Conservation (phyloP, 1,140 invertebrate species). For the Ephestia elutella region DNA sequence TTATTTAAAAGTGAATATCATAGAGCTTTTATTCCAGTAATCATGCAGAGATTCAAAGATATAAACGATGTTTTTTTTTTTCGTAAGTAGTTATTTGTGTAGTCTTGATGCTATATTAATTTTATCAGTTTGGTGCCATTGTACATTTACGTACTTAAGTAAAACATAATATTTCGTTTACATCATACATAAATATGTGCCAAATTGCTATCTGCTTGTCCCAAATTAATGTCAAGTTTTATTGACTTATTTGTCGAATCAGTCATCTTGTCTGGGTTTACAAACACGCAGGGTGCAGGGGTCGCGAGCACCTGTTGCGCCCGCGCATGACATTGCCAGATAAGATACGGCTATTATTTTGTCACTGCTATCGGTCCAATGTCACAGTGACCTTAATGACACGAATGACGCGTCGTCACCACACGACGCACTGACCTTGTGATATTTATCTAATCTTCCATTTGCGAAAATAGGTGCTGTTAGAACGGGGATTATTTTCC, state of each 20-base stretch:
- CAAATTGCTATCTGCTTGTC: too few species aligned
- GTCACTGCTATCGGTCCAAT: slow-evolving; percentile 67
- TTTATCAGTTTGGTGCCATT: too few species aligned
- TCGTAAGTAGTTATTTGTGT: too few species aligned
- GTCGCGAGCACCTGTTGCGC: slow-evolving; percentile 59
- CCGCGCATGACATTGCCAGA: slow-evolving; percentile 67
- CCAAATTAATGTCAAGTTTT: too few species aligned
- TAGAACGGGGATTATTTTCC: slow-evolving; percentile 41
- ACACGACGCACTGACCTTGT: slow-evolving; percentile 63
- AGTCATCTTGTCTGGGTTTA: slow-evolving; percentile 22
- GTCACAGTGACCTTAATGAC: slow-evolving; percentile 72
- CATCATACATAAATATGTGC: too few species aligned
- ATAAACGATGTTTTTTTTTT: too few species aligned
- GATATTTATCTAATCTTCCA: slow-evolving; percentile 69
- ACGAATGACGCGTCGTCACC: slow-evolving; percentile 62
- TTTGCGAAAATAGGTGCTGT: slow-evolving; percentile 61
- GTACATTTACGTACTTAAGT: too few species aligned
- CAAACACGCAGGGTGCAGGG: slow-evolving; percentile 48
- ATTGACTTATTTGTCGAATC: slow-evolving; percentile 20
- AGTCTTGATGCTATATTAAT: too few species aligned
- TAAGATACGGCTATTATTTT: slow-evolving; percentile 72
- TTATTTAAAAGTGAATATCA: too few species aligned
- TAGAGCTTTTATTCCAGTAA: too few species aligned
- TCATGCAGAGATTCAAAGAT: too few species aligned
- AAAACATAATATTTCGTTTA: too few species aligned